Evolutionary conservation across 2,113 vertebrate genomes (phyloP), one percentile per base, ranked within the genome.

Genomic region (Damaliscus lunatus): DNA sequence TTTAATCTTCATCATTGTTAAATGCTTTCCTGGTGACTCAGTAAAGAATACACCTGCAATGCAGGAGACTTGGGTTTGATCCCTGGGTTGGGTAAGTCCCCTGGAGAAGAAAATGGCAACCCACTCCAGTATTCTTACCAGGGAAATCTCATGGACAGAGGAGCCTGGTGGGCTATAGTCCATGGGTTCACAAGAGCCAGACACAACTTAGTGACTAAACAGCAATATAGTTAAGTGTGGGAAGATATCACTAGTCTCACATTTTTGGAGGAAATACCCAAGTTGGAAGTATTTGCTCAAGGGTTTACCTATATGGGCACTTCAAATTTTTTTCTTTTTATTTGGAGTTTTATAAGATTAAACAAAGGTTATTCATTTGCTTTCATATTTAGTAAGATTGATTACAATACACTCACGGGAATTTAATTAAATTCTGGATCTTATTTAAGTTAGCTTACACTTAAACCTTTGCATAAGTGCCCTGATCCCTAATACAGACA

Each of bases 401-500:
- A 78, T 50, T 53, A 83, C 11, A 36, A 57, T 52, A 83, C 31
- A 40, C 46, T 62, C 9, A 52, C 9, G 13, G 21, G 40, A 29
- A 21, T 57, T 81, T 96, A 91, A 97, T 85, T 96, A 88, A 90
- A 93, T 88, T 97, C 46, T 78, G 50, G 78, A 71, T 84, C 67
- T 74, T 92, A 88, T 67, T 91, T 91, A 88, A 50, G 89, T 96
- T 88, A 53, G 17, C 9, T 2, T 6, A 17, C 60, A 36, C 27
- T 46, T 88, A 71, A 77, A 36, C 6, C 8, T 19, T 90, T 88
- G 29, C 7, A 71, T 10, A 15, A 21, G 31, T 90, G 19, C 36
- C 84, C 27, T 71, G 57, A 71, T 31, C 17, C 64, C 40, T 55
- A 80, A 57, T 67, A 46, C 77, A 85, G 67, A 64, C 7, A 50